Evolutionary conservation across 2,797 vertebrate species (phyloP).

Genomic region (Monodelphis domestica): DNA sequence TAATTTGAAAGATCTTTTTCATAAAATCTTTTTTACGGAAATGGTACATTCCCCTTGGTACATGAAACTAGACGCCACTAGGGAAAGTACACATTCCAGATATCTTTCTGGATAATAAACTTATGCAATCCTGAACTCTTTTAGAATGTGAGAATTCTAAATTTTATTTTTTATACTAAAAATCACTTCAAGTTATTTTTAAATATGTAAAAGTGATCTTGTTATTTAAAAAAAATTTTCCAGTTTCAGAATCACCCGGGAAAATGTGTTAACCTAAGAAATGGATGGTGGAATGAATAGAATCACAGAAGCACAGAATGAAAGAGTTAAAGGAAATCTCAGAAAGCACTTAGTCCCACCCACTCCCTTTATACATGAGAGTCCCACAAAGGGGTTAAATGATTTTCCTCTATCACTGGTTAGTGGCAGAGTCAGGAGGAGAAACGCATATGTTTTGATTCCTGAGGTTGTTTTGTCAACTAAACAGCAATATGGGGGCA

Average conservation of each 20-base stretch:
- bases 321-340: not conserved
- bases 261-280: slow-evolving; percentile 30
- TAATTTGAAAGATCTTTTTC: slow-evolving; percentile 40
- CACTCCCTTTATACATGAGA: not conserved
- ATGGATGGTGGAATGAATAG: not conserved
- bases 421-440: not conserved
- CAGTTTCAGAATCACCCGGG: not conserved
- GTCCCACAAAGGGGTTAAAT: not conserved
- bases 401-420: not conserved
- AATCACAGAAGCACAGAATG: not conserved
- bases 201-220: not conserved
- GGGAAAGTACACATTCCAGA: slow-evolving; percentile 28
- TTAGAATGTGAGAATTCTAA: slow-evolving; percentile 33
- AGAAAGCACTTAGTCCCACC: not conserved
- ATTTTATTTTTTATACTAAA: slow-evolving; percentile 36
- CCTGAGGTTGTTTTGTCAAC: not conserved
- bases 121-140: slow-evolving; percentile 16
- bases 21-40: slow-evolving; percentile 38
- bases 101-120: slow-evolving; percentile 47
- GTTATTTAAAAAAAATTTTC: not conserved
- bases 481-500: not conserved
- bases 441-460: not conserved
- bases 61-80: slow-evolving; percentile 55
- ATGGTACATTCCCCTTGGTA: slow-evolving; percentile 49
- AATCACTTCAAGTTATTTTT: slow-evolving; percentile 26